Conservation (phyloP, 2,113 vertebrate species). For the Sterrhoptilus dennistouni region DNA sequence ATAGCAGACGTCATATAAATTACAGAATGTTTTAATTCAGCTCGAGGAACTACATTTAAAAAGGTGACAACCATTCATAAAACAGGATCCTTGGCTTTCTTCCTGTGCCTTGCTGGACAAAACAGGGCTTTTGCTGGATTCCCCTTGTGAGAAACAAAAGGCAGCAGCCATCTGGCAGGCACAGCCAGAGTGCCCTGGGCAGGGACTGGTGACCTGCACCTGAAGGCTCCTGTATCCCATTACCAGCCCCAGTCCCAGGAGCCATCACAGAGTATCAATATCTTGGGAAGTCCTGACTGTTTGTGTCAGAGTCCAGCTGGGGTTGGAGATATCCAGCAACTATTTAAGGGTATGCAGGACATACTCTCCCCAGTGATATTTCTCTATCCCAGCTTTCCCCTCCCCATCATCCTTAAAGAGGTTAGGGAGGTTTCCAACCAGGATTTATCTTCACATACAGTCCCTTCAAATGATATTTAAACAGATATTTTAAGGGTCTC, state of each 20-base stretch:
- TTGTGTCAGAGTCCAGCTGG: neutral
- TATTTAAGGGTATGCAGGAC: neutral
- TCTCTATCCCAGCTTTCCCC: neutral
- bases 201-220: constrained; percentile 12
- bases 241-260: neutral
- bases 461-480: neutral
- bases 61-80: neutral
- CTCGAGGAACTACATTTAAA: neutral
- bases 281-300: neutral
- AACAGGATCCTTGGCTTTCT: neutral
- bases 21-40: neutral
- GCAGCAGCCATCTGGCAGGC: constrained; percentile 45
- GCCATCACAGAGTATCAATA: neutral
- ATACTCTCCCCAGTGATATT: neutral
- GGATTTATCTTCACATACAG: neutral
- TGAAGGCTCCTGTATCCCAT: constrained; percentile 17
- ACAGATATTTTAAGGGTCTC: neutral
- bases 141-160: neutral
- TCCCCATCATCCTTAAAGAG: neutral
- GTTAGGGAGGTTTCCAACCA: neutral
- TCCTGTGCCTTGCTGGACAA: neutral
- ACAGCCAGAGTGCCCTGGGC: neutral
- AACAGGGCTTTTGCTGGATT: neutral
- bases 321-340: neutral
- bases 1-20: neutral